A percentile compares a stretch with the other conserved stretches of the same genome.
These are phyloP conservation scores for Adela reaumurella DNA, from an alignment of 2,888 invertebrate species.

Conservation along the genomic window DNA sequence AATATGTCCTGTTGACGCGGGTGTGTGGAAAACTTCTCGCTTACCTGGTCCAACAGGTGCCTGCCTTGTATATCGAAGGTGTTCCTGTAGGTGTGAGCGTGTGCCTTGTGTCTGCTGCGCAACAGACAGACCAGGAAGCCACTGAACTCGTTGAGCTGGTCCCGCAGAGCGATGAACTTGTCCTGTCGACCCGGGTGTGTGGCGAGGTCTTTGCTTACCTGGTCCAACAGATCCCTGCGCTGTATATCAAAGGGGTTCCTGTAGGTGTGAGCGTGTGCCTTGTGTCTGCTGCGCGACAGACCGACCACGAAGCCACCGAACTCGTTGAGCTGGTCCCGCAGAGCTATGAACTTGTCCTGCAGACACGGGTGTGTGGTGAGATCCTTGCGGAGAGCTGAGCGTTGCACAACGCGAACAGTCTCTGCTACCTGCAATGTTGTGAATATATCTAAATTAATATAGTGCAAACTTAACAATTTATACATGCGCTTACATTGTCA, in stretches of 20 bases:
- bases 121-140: conserved; percentile 64
- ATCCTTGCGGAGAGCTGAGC: conserved; percentile 72
- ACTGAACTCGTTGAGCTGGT: no score
- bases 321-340: conserved; percentile 82
- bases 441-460: conserved; percentile 10
- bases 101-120: conserved; percentile 6
- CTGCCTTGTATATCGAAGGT: no score
- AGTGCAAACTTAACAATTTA: conserved; percentile 20
- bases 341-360: conserved; percentile 75
- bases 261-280: conserved; percentile 62
- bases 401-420: conserved; percentile 71
- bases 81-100: no score
- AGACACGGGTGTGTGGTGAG: conserved; percentile 77
- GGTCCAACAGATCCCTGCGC: conserved; percentile 82
- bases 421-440: conserved; percentile 58
- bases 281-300: conserved; percentile 52
- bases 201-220: conserved; percentile 54
- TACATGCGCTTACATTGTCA: no score
- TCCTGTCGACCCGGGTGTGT: no score
- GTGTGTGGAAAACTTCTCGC: no score
- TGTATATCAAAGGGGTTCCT: conserved; percentile 96
- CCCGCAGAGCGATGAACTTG: no score
- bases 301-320: conserved; percentile 82
- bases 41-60: conserved; percentile 85
- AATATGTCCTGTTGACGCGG: no score